Conservation (phyloP, 2,113 vertebrate species). For the Nymphicus hollandicus region DNA sequence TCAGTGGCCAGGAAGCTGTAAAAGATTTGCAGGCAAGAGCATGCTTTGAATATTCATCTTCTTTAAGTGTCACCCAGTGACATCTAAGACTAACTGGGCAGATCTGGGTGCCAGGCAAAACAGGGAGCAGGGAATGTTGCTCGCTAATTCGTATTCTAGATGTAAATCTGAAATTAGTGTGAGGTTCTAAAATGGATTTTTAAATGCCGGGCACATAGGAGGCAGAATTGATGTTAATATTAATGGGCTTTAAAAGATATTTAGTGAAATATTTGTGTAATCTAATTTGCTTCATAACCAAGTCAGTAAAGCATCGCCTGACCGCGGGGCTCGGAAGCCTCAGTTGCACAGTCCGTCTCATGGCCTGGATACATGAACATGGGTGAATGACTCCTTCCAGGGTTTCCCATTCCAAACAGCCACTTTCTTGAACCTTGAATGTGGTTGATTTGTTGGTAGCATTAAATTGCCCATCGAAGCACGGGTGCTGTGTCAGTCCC, state of each 20-base stretch:
- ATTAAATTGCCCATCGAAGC: rapidly evolving
- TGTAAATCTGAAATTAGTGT: conserved; percentile 72
- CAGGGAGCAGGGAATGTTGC: conserved; percentile 1
- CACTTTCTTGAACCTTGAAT: rapidly evolving
- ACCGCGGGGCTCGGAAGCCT: background rate
- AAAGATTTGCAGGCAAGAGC: conserved; percentile 51
- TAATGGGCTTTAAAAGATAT: conserved; percentile 74
- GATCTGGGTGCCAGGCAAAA: conserved; percentile 63
- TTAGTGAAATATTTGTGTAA: conserved; percentile 79
- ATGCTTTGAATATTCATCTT: conserved; percentile 73
- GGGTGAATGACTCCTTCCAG: background rate
- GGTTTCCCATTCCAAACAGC: background rate
- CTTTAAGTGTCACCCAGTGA: conserved; percentile 53
- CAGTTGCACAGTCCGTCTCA: rapidly evolving
- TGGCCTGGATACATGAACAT: background rate
- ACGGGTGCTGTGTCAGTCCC: rapidly evolving
- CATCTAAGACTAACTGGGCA: conserved; percentile 54
- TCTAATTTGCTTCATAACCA: conserved; percentile 71
- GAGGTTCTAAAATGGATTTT: conserved; percentile 72
- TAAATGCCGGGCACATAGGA: conserved; percentile 74
- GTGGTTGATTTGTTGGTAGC: rapidly evolving
- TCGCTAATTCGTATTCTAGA: conserved; percentile 69
- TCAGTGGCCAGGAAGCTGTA: conserved; percentile 32
- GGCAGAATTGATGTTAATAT: conserved; percentile 75
- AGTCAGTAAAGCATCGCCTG: conserved; percentile 14